Conservation (phyloP, 2,113 vertebrate genomes). For the Rhagologus leucostigma region DNA sequence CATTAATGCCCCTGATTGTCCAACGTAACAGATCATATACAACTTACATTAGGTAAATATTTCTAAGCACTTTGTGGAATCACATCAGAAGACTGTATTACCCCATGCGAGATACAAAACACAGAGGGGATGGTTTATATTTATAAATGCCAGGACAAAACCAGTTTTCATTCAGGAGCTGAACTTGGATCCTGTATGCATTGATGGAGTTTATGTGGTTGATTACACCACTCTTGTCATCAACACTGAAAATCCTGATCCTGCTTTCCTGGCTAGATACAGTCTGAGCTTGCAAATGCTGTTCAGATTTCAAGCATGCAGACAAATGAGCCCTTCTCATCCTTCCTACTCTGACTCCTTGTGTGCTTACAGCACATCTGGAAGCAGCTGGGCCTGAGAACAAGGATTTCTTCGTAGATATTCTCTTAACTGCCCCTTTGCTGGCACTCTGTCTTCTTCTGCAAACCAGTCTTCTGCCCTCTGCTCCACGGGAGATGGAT, state of each 20-base stretch:
- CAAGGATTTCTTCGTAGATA: neutral
- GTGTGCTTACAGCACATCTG: neutral
- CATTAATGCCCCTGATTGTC: neutral
- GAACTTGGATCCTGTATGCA: neutral
- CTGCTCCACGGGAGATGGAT: neutral
- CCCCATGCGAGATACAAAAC: neutral
- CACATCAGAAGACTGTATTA: neutral
- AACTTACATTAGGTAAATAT: neutral
- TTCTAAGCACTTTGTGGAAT: neutral
- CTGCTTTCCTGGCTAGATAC: neutral
- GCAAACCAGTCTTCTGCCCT: neutral
- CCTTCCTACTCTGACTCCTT: neutral
- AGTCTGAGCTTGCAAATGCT: neutral
- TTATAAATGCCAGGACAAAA: neutral
- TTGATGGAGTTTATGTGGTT: neutral
- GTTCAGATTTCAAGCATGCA: neutral
- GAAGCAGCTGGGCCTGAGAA: neutral
- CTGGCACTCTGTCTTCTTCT: neutral
- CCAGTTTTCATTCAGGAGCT: neutral
- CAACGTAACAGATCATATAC: neutral
- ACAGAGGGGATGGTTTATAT: neutral
- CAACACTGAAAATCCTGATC: neutral
- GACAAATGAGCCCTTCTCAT: neutral
- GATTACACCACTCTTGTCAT: neutral
- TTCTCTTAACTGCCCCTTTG: neutral